These are phyloP conservation scores for Anadara kagoshimensis DNA, from an alignment of 1,140 invertebrate species.

Conservation along the genomic window DNA sequence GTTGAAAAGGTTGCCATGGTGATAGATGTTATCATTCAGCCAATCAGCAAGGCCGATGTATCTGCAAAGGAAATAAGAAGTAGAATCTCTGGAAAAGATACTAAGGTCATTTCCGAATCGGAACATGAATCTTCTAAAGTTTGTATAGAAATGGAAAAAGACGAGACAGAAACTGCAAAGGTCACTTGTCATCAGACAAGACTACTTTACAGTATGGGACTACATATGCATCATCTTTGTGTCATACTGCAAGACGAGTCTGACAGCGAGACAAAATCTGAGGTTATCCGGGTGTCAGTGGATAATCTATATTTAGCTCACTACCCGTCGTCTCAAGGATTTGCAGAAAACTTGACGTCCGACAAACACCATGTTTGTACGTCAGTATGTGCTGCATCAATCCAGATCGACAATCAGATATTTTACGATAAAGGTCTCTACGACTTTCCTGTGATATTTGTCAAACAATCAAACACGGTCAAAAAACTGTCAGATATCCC, in stretches of 20 bases:
- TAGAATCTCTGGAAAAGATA: constrained; percentile 69
- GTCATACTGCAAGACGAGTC: constrained; percentile 61
- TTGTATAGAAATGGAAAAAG: not conserved
- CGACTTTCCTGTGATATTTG: constrained; percentile 75
- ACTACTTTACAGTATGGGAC: constrained; percentile 16
- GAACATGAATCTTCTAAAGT: not conserved
- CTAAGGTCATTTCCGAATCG: not conserved
- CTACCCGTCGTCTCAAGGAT: constrained; percentile 50
- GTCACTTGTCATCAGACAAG: constrained; percentile 1
- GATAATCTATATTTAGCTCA: constrained; percentile 56
- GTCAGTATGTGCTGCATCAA: constrained; percentile 71
- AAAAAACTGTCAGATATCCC: not conserved
- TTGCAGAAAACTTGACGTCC: constrained; percentile 19
- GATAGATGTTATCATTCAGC: constrained; percentile 78
- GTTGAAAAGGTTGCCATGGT: constrained; percentile 77
- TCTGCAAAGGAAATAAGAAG: constrained; percentile 83
- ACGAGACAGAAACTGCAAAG: not conserved
- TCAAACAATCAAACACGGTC: constrained; percentile 52
- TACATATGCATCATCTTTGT: constrained; percentile 46
- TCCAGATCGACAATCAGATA: constrained; percentile 89
- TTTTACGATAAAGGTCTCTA: constrained; percentile 72
- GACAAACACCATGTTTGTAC: constrained; percentile 29
- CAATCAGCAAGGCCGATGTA: constrained; percentile 81
- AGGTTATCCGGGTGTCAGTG: constrained; percentile 60
- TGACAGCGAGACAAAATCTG: constrained; percentile 36